Percentiles rank a stretch among this genome's conserved stretches.
phyloP scores from a whole-genome alignment of 1,140 invertebrate species.

The Littorina saxatilis region DNA sequence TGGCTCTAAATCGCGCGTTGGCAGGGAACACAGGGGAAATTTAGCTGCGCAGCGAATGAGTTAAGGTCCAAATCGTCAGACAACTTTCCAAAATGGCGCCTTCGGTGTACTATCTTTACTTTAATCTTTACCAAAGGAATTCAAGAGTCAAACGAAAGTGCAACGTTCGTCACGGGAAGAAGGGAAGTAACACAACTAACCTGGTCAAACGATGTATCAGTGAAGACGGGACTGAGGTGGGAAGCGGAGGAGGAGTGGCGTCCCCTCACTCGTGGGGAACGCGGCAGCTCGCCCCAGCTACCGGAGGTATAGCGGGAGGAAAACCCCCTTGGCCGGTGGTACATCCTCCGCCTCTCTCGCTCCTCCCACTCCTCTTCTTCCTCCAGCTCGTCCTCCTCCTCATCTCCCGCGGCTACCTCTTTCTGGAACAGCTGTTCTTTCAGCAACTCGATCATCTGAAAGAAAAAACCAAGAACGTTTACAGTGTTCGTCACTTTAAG shows the following conservation, averaged over 20 bases:
- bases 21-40: too few species aligned
- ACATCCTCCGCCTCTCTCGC: not conserved
- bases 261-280: constrained; percentile 7
- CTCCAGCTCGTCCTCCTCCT: constrained; percentile 36
- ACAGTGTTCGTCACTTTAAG: too few species aligned
- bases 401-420: constrained; percentile 34
- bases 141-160: too few species aligned
- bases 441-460: constrained; percentile 58
- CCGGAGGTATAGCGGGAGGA: constrained; percentile 7
- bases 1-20: too few species aligned
- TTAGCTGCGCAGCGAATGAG: too few species aligned
- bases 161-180: too few species aligned
- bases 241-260: constrained; percentile 16
- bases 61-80: too few species aligned
- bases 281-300: not conserved
- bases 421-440: constrained; percentile 60
- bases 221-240: constrained; percentile 27
- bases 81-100: too few species aligned
- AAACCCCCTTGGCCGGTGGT: not conserved
- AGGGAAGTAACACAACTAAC: too few species aligned
- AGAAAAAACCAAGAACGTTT: not conserved
- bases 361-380: constrained; percentile 25
- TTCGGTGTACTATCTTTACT: too few species aligned
- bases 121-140: too few species aligned
- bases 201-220: constrained; percentile 42